These are phyloP conservation scores for Anhinga rufa DNA, from an alignment of 2,113 vertebrate genomes.

Conservation along the genomic window DNA sequence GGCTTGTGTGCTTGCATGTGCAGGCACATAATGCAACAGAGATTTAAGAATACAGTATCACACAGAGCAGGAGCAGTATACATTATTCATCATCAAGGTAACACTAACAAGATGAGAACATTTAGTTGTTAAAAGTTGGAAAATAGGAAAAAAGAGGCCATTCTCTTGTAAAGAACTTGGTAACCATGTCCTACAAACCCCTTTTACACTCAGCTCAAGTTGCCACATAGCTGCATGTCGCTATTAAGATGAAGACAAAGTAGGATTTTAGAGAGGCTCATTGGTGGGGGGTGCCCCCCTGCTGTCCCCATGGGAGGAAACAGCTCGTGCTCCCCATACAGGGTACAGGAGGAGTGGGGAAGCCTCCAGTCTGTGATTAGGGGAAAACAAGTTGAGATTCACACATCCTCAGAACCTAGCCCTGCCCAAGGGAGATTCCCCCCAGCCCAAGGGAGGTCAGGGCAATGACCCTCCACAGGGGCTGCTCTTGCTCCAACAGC, in stretches of 20 bases:
- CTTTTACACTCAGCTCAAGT: not conserved
- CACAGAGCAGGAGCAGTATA: not conserved
- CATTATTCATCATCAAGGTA: constrained; percentile 38
- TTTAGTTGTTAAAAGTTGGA: not conserved
- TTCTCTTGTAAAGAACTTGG: not conserved
- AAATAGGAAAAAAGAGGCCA: not conserved
- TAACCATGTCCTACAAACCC: not conserved
- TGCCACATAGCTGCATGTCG: not conserved
- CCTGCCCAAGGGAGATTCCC: not conserved
- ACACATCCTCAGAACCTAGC: not conserved
- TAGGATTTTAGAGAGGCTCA: not conserved
- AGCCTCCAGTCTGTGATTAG: not conserved
- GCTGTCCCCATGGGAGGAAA: not conserved
- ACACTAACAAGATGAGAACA: not conserved
- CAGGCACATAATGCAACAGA: not conserved
- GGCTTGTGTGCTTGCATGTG: not conserved
- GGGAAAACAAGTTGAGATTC: not conserved
- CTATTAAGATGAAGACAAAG: not conserved
- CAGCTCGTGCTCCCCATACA: not conserved
- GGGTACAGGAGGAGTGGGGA: not conserved
- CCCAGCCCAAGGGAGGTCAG: not conserved
- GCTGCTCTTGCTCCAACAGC: not conserved
- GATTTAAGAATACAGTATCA: not conserved
- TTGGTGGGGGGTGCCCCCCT: fast-evolving
- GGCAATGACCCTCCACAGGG: not conserved